phyloP scores from a whole-genome alignment of 2,888 invertebrate genomes.

The Taphrorychus bicolor region DNA sequence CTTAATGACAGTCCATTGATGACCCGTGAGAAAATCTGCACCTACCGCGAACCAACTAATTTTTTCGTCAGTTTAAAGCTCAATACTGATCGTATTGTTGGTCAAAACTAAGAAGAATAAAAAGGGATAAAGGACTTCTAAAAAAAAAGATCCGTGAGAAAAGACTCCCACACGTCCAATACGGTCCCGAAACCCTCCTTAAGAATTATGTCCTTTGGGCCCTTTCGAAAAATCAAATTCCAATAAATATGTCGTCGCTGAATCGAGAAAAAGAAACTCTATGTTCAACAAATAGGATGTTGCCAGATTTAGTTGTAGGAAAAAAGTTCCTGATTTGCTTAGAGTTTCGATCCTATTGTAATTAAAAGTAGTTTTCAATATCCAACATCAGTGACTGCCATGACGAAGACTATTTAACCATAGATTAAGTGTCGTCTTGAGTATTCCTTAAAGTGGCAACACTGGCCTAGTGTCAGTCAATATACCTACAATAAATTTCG shows the following conservation, averaged over 20 bases:
- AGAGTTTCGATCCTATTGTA: too few relatives aligned
- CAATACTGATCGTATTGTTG: too few relatives aligned
- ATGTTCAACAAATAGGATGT: neutral
- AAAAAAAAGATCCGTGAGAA: conserved; percentile 35
- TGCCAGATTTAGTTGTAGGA: conserved; percentile 18
- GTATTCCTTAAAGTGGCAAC: conserved; percentile 7
- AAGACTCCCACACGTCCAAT: conserved; percentile 32
- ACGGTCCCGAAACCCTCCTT: conserved; percentile 24
- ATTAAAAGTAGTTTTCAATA: too few relatives aligned
- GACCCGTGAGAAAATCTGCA: conserved; percentile 29
- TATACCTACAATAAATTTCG: conserved; percentile 12
- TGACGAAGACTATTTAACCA: too few relatives aligned
- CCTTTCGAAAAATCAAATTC: conserved; percentile 37
- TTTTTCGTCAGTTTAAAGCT: neutral
- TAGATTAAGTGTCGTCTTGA: too few relatives aligned
- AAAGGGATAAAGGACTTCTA: neutral
- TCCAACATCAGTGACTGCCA: too few relatives aligned
- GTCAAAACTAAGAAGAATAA: neutral
- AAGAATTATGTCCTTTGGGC: conserved; percentile 31
- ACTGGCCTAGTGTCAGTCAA: conserved; percentile 3
- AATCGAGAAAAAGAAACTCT: conserved; percentile 9
- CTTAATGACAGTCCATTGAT: conserved; percentile 37
- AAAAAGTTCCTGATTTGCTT: too few relatives aligned
- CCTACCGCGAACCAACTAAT: neutral
- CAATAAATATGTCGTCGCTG: conserved; percentile 30